These are phyloP conservation scores for Ptilonorhynchus violaceus DNA, from an alignment of 2,113 vertebrate genomes.

Conservation along the genomic window DNA sequence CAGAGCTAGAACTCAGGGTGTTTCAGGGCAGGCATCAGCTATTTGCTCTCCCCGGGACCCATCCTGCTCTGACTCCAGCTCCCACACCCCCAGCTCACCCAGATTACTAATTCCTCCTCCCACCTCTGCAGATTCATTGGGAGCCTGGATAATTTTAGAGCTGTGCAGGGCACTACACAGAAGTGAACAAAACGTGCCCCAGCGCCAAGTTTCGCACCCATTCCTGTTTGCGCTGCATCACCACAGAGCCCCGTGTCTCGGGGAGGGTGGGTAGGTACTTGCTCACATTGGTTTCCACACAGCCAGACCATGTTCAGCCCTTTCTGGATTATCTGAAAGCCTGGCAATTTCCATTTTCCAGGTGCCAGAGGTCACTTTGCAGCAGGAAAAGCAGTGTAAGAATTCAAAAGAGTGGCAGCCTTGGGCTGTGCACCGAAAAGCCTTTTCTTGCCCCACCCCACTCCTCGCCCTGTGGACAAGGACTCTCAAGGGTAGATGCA, in stretches of 20 bases:
- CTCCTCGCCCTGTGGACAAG: not conserved
- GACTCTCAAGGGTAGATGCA: not conserved
- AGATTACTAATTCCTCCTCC: not conserved
- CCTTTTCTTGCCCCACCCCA: not conserved
- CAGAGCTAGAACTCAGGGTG: not conserved
- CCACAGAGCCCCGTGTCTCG: accelerated
- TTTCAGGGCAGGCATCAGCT: not conserved
- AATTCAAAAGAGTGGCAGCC: not conserved
- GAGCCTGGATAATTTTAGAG: not conserved
- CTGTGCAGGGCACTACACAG: not conserved
- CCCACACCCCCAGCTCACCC: not conserved
- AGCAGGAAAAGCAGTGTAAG: not conserved
- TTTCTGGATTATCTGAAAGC: not conserved
- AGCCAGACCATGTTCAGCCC: not conserved
- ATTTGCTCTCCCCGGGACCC: not conserved
- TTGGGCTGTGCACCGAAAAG: accelerated
- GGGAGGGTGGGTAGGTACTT: not conserved
- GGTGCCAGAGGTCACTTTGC: not conserved
- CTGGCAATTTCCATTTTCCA: not conserved
- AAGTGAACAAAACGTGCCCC: not conserved
- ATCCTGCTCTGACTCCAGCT: not conserved
- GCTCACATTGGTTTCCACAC: accelerated
- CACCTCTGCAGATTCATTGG: not conserved
- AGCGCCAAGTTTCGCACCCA: not conserved
- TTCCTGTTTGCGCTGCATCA: accelerated